These are phyloP conservation scores for Rhadina sibilatrix DNA, from an alignment of 2,113 vertebrate genomes.

Conservation along the genomic window DNA sequence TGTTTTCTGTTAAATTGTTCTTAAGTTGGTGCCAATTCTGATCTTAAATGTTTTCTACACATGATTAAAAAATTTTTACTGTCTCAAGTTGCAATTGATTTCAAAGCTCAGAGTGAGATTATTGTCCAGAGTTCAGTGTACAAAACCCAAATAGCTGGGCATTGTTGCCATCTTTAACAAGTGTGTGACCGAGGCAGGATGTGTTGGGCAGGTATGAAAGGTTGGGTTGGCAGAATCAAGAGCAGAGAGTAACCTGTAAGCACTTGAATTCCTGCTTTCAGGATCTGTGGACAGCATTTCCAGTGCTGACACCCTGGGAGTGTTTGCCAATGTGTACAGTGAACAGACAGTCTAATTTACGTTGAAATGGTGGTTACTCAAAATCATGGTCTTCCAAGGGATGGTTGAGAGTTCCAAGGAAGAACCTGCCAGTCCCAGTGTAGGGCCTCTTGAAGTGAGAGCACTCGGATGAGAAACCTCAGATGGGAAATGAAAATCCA, in stretches of 20 bases:
- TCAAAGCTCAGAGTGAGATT: not conserved
- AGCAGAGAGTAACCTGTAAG: not conserved
- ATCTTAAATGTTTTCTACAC: not conserved
- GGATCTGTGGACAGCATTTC: not conserved
- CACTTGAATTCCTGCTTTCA: not conserved
- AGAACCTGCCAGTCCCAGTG: not conserved
- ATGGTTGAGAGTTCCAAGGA: not conserved
- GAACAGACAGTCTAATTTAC: not conserved
- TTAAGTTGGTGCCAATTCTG: not conserved
- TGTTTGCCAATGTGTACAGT: not conserved
- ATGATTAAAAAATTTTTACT: conserved; percentile 5
- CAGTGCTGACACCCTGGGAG: not conserved
- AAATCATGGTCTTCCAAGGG: not conserved
- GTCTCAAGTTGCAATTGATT: not conserved
- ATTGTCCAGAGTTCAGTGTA: not conserved
- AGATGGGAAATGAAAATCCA: not conserved
- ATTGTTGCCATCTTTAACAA: not conserved
- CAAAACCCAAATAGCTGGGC: not conserved
- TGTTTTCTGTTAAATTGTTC: not conserved
- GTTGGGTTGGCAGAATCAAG: not conserved
- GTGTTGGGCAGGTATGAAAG: not conserved
- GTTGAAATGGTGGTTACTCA: not conserved
- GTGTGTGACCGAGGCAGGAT: not conserved
- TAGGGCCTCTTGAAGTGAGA: not conserved
- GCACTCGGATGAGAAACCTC: not conserved